These are phyloP conservation scores for Zygothrica quintamaculata DNA, from an alignment of 2,888 invertebrate species.

Conservation along the genomic window DNA sequence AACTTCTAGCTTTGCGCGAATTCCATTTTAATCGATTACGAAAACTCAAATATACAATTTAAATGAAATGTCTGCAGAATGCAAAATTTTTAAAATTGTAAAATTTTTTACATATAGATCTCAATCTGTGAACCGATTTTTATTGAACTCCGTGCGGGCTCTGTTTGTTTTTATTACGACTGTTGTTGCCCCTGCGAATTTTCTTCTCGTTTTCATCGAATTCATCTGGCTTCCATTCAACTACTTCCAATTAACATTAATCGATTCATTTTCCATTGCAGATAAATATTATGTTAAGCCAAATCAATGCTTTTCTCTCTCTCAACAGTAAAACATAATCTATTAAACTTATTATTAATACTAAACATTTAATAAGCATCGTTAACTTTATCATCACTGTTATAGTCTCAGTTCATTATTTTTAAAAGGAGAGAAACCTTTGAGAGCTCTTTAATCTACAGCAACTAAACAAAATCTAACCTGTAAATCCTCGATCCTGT, in stretches of 20 bases:
- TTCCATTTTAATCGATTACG: slow-evolving; percentile 60
- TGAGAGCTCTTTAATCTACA: too few species aligned
- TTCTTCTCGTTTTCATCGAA: slow-evolving; percentile 62
- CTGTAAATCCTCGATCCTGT: too few species aligned
- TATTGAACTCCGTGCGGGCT: slow-evolving; percentile 59
- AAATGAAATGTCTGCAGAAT: slow-evolving; percentile 48
- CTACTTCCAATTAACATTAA: slow-evolving; percentile 51
- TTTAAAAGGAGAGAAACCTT: too few species aligned
- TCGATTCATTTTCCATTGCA: slow-evolving; percentile 32
- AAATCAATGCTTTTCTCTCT: too few species aligned
- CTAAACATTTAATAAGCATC: too few species aligned
- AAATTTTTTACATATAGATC: slow-evolving; percentile 15
- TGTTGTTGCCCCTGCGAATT: slow-evolving; percentile 51
- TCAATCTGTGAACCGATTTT: slow-evolving; percentile 64
- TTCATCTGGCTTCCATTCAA: slow-evolving; percentile 47
- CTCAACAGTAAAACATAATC: too few species aligned
- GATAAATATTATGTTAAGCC: slow-evolving; percentile 45
- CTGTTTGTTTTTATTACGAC: slow-evolving; percentile 72
- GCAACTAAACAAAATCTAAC: too few species aligned
- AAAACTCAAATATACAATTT: slow-evolving; percentile 61
- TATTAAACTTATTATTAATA: too few species aligned
- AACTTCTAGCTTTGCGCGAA: slow-evolving; percentile 32
- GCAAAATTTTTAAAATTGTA: slow-evolving; percentile 23
- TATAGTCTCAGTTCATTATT: too few species aligned
- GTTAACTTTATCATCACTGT: too few species aligned